Conservation (phyloP, 2,113 vertebrate genomes). For the Corythaeola cristata region DNA sequence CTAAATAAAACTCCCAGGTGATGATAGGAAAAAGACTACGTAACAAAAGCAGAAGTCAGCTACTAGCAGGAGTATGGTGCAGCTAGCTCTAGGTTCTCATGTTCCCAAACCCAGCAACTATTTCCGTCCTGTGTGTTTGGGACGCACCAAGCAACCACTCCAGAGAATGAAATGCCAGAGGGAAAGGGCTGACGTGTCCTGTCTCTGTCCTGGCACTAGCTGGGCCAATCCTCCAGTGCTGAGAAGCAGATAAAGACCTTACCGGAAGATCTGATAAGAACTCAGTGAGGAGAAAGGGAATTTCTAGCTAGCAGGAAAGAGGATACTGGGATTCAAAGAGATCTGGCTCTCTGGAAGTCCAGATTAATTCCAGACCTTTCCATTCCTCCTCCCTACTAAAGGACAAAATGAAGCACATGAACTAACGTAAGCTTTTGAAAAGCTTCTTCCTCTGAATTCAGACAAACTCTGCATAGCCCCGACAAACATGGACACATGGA, state of each 20-base stretch:
- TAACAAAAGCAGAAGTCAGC: neutral
- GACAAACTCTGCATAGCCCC: neutral
- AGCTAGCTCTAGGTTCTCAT: neutral
- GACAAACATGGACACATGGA: neutral
- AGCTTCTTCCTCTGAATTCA: constrained; percentile 7
- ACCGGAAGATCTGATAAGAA: neutral
- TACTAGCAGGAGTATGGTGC: neutral
- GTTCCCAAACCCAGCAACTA: neutral
- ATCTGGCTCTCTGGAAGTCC: neutral
- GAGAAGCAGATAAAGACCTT: neutral
- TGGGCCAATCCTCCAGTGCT: neutral
- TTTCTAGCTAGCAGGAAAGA: constrained; percentile 32
- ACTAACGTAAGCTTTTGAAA: neutral
- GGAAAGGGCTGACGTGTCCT: neutral
- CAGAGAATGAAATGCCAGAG: neutral
- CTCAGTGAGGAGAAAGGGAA: neutral
- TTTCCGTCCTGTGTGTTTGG: neutral
- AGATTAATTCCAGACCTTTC: neutral
- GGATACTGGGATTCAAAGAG: neutral
- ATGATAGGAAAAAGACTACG: neutral
- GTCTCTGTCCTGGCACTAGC: neutral
- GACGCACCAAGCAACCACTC: neutral
- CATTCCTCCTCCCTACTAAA: neutral
- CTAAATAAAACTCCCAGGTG: neutral
- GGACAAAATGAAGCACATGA: neutral